Evolutionary conservation across 30 jellyfish, hydroid and myxozoan species (phyloP).

Genomic region (Chrysaora quinquecirrha): DNA sequence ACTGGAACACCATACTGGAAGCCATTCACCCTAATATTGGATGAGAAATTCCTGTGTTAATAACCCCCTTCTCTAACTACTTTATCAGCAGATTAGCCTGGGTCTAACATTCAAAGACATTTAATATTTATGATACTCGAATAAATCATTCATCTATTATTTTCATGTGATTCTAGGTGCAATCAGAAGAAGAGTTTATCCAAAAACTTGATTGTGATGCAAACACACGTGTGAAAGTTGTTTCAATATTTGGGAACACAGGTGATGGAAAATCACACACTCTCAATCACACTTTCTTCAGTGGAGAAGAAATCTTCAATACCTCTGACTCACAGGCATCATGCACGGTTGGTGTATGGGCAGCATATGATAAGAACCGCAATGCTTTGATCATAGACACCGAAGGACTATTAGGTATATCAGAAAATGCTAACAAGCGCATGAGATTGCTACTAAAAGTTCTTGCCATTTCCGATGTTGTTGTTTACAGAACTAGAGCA

Average conservation of each 20-base stretch:
- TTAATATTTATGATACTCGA: no score
- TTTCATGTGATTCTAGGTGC: slow-evolving; percentile 51
- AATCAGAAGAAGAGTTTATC: slow-evolving; percentile 68
- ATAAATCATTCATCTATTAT: no score
- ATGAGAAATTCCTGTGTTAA: no score
- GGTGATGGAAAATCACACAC: slow-evolving; percentile 99
- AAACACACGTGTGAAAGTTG: slow-evolving; percentile 83
- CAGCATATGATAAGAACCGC: slow-evolving; percentile 72
- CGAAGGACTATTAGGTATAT: slow-evolving; percentile 95
- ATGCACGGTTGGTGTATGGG: slow-evolving; percentile 99
- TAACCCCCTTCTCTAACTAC: no score
- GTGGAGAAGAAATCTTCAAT: slow-evolving; percentile 87
- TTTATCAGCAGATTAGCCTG: no score
- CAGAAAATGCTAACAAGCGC: slow-evolving; percentile 94
- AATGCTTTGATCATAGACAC: slow-evolving; percentile 94
- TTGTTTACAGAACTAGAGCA: slow-evolving; percentile 95
- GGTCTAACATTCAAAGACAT: no score
- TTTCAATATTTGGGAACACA: slow-evolving; percentile 98
- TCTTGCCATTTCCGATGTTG: slow-evolving; percentile 97
- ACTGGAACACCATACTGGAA: no score
- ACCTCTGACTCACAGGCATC: slow-evolving; percentile 95
- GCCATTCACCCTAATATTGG: no score
- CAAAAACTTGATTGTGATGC: slow-evolving; percentile 69
- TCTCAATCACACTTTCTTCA: slow-evolving; percentile 91
- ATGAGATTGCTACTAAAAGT: slow-evolving; percentile 96